Percentiles rank a stretch among this genome's conserved stretches.
Conservation (phyloP, 2,888 invertebrate genomes). For the Disparrhopalites patrizii region DNA sequence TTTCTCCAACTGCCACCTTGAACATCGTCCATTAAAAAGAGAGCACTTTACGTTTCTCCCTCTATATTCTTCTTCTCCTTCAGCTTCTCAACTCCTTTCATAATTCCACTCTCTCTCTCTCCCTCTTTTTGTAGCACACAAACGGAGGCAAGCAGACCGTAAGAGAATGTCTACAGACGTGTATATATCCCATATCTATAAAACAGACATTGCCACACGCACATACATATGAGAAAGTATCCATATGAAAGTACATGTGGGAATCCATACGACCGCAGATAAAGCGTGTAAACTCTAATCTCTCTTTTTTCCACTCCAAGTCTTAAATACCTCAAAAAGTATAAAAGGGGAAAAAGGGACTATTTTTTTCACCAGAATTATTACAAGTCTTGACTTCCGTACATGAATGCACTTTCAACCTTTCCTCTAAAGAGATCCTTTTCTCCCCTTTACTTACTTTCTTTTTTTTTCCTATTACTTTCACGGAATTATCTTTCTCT, state of each 20-base stretch:
- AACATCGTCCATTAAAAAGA: slow-evolving; percentile 13
- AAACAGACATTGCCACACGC: no score
- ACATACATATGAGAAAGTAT: no score
- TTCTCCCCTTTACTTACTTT: no score
- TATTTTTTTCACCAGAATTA: slow-evolving; percentile 26
- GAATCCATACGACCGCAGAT: no score
- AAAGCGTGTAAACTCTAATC: slow-evolving; percentile 7
- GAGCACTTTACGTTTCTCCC: slow-evolving; percentile 18
- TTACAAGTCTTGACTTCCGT: slow-evolving; percentile 28
- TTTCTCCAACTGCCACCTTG: no score
- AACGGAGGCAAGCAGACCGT: slow-evolving; percentile 17
- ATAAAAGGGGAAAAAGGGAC: not conserved
- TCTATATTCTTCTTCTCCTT: slow-evolving; percentile 3
- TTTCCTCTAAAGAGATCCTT: slow-evolving; percentile 21
- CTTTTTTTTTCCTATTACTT: no score
- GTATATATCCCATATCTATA: no score
- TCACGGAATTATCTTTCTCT: no score
- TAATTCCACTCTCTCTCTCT: slow-evolving; percentile 16
- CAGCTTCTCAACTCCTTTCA: slow-evolving; percentile 15
- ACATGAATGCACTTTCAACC: slow-evolving; percentile 18
- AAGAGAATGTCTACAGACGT: no score
- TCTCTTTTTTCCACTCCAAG: not conserved
- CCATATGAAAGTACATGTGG: no score
- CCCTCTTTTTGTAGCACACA: no score
- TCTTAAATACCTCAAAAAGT: not conserved